These are phyloP conservation scores for Drosophila quinaria DNA, from an alignment of 2,888 invertebrate species.

Conservation along the genomic window DNA sequence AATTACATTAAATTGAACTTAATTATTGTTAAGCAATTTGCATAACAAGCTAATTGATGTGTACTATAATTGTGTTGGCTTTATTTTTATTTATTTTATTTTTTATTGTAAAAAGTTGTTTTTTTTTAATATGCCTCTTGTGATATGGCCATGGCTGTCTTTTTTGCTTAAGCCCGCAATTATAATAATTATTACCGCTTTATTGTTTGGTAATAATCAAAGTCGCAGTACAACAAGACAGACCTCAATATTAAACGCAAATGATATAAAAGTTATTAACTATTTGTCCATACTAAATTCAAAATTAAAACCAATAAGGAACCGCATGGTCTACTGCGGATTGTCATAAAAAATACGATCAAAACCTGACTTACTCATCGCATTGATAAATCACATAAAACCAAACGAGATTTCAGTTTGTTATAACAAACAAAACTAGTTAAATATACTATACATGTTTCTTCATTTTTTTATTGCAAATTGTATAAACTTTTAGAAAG, in stretches of 20 bases:
- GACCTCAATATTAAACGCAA: slow-evolving; percentile 29
- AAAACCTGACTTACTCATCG: slow-evolving; percentile 45
- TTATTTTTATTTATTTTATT: slow-evolving; percentile 7
- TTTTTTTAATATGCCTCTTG: slow-evolving; percentile 18
- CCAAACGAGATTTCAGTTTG: slow-evolving; percentile 39
- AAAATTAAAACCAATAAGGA: slow-evolving; percentile 46
- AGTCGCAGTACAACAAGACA: slow-evolving; percentile 7
- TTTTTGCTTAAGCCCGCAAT: slow-evolving; percentile 34
- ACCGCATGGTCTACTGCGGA: slow-evolving; percentile 37
- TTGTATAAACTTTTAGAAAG: slow-evolving; percentile 2
- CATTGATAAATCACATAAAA: slow-evolving; percentile 27
- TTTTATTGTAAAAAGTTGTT: slow-evolving; percentile 14
- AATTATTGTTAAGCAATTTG: slow-evolving; percentile 32
- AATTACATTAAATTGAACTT: slow-evolving; percentile 19
- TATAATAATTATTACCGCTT: slow-evolving; percentile 45
- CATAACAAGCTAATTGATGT: slow-evolving; percentile 34
- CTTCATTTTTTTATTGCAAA: not conserved
- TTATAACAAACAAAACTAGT: slow-evolving; percentile 20
- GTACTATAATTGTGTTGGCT: slow-evolving; percentile 31
- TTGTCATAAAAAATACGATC: slow-evolving; percentile 20
- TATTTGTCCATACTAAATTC: slow-evolving; percentile 19
- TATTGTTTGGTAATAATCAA: slow-evolving; percentile 33
- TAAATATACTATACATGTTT: slow-evolving; percentile 5
- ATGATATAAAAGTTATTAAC: slow-evolving; percentile 26
- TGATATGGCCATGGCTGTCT: slow-evolving; percentile 32